A percentile compares a stretch with the other conserved stretches of the same genome.
phyloP scores from a whole-genome alignment of 2,113 vertebrate species.

The Spea multiplicata region DNA sequence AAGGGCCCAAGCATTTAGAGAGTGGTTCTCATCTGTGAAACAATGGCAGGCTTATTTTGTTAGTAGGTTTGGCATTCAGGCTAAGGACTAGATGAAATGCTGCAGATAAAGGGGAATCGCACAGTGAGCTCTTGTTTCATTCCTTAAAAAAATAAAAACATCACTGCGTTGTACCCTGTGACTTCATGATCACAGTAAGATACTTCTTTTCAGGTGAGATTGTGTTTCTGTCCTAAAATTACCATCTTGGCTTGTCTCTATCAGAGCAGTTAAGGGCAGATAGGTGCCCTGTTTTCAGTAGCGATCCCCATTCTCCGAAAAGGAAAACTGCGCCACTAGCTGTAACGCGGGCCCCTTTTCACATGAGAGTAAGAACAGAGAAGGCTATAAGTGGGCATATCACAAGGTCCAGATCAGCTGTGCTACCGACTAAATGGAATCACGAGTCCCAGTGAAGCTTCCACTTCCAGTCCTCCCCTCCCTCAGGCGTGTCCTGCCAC shows the following conservation, averaged over 20 bases:
- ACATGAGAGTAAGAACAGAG: background rate
- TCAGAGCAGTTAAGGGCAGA: background rate
- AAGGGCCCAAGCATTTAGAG: conserved; percentile 7
- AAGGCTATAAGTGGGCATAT: conserved; percentile 11
- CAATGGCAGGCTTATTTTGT: background rate
- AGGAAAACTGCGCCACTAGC: background rate
- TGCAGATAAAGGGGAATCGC: background rate
- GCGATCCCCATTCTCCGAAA: conserved; percentile 4
- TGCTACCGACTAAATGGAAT: background rate
- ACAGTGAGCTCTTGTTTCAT: conserved; percentile 24
- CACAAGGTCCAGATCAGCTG: background rate
- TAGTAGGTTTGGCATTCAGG: conserved; percentile 16
- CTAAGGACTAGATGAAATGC: background rate
- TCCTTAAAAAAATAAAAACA: background rate
- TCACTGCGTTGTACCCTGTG: background rate
- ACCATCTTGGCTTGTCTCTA: background rate
- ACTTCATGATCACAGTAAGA: conserved; percentile 13
- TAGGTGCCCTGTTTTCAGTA: background rate
- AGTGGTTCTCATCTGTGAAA: conserved; percentile 19
- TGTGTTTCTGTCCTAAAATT: background rate
- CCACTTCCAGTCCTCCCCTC: background rate
- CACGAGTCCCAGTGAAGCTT: conserved; percentile 13
- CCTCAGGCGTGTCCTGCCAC: conserved; percentile 2
- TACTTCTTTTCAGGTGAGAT: background rate
- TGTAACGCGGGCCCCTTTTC: background rate